A percentile compares a stretch with the other conserved stretches of the same genome.
Evolutionary conservation across 2,113 vertebrate species (phyloP).

Genomic region (Daubentonia madagascariensis): DNA sequence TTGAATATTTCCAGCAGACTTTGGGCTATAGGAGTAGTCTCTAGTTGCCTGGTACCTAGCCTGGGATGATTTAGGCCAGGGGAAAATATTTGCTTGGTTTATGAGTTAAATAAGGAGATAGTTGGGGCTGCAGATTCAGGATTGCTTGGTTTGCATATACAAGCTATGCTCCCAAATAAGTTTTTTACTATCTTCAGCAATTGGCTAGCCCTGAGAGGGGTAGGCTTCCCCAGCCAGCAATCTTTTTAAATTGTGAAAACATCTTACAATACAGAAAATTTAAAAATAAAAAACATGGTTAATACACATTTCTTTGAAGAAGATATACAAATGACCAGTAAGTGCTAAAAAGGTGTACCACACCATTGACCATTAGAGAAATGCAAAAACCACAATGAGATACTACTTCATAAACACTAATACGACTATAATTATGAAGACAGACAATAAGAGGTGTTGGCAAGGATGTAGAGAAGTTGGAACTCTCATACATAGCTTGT

Average conservation of each 20-base stretch:
- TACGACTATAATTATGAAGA: neutral
- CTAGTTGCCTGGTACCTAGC: neutral
- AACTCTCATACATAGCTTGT: neutral
- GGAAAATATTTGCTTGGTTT: neutral
- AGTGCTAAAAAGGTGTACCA: neutral
- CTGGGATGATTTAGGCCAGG: neutral
- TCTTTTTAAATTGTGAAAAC: neutral
- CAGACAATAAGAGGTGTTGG: neutral
- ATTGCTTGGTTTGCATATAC: neutral
- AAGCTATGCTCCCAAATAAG: neutral
- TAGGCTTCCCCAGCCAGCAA: neutral
- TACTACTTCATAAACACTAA: neutral
- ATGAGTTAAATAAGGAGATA: neutral
- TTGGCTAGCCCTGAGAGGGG: neutral
- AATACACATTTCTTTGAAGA: neutral
- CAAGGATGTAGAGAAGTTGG: neutral
- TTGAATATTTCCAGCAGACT: neutral
- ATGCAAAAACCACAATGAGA: neutral
- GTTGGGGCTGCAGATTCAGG: neutral
- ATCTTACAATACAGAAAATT: neutral
- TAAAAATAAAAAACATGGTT: neutral
- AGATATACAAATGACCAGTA: neutral
- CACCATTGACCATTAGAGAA: neutral
- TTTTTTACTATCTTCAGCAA: neutral
- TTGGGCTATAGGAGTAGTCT: neutral